phyloP scores from a whole-genome alignment of 1,140 invertebrate species.

The Heliconius nattereri region DNA sequence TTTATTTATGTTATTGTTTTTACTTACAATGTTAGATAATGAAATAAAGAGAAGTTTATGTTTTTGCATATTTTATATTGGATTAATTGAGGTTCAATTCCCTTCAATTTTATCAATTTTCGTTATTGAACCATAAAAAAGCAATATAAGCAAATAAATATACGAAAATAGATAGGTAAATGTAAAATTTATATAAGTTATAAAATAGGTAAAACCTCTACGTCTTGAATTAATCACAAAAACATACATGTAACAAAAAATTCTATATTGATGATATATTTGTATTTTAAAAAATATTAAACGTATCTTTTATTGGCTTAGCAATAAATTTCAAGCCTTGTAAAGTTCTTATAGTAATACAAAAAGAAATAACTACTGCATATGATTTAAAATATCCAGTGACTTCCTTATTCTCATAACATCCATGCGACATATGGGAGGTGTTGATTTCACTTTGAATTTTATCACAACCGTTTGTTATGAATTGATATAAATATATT shows the following conservation, averaged over 20 bases:
- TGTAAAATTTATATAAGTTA: no score
- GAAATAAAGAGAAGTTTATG: not conserved
- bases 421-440: not conserved
- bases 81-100: no score
- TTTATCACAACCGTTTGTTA: not conserved
- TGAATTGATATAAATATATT: not conserved
- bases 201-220: not conserved
- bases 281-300: not conserved
- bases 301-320: not conserved
- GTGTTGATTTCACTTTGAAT: not conserved
- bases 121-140: no score
- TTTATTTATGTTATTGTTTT: not conserved
- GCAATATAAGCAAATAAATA: no score
- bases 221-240: not conserved
- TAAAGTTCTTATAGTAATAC: no score
- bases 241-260: not conserved
- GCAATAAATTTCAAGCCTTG: not conserved
- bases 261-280: not conserved
- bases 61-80: not conserved
- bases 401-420: constrained; percentile 1
- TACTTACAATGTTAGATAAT: not conserved
- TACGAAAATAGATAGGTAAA: no score
- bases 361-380: not conserved
- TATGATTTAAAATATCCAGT: not conserved
- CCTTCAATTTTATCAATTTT: not conserved